Percentiles rank a stretch among this genome's conserved stretches.
phyloP scores from a whole-genome alignment of 1,140 invertebrate species.

The Ladona fulva region DNA sequence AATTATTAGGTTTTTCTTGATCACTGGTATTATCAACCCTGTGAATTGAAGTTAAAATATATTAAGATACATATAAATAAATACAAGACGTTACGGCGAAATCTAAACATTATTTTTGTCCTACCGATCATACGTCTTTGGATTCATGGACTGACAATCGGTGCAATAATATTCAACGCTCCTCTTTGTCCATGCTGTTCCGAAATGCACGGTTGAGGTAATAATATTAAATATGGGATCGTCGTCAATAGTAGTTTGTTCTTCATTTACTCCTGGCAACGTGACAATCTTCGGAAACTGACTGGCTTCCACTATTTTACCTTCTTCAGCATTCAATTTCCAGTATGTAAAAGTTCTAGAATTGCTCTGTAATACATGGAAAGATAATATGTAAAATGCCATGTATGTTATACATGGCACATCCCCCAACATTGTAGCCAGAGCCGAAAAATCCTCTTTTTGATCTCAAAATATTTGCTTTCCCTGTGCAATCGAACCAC shows the following conservation, averaged over 20 bases:
- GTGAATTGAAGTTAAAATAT: neutral
- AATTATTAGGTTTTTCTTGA: neutral
- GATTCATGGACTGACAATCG: slow-evolving; percentile 34
- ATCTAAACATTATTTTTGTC: neutral
- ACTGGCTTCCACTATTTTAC: slow-evolving; percentile 52
- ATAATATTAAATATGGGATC: slow-evolving; percentile 55
- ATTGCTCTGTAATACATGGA: slow-evolving; percentile 59
- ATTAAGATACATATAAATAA: too few relatives aligned
- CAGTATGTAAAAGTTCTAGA: slow-evolving; percentile 62
- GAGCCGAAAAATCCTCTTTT: too few relatives aligned
- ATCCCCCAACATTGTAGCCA: slow-evolving; percentile 16
- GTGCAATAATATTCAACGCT: slow-evolving; percentile 45
- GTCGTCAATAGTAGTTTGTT: slow-evolving; percentile 39
- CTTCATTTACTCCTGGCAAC: slow-evolving; percentile 34
- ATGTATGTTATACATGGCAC: slow-evolving; percentile 25
- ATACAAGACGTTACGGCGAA: too few relatives aligned
- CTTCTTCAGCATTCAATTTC: slow-evolving; percentile 58
- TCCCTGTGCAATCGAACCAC: slow-evolving; percentile 6
- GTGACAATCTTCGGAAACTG: slow-evolving; percentile 41
- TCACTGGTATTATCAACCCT: neutral
- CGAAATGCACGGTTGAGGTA: slow-evolving; percentile 50
- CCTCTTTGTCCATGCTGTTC: slow-evolving; percentile 49
- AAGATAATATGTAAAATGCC: slow-evolving; percentile 33
- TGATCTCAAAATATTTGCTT: neutral
- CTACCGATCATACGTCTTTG: neutral